A percentile compares a stretch with the other conserved stretches of the same genome.
Evolutionary conservation across 2,113 vertebrate genomes (phyloP).

Genomic region (Microtus richardsoni): DNA sequence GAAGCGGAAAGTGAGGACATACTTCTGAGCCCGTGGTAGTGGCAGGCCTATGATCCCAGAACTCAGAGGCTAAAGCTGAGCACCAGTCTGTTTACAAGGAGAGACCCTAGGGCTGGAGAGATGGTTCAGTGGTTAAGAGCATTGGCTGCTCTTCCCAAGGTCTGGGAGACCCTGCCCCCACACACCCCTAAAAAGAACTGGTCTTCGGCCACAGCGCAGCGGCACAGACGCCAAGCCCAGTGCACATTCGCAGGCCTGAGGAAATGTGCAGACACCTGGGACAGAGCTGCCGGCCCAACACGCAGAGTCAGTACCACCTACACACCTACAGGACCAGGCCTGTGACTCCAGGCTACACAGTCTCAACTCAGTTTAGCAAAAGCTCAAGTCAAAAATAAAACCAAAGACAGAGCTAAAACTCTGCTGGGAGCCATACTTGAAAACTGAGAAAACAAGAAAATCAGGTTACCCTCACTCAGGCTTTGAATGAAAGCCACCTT

Average conservation of each 20-base stretch:
- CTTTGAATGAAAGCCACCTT: conserved; percentile 48
- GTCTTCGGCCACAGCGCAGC: not conserved
- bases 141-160: too few relatives aligned
- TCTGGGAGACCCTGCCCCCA: not conserved
- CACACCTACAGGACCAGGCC: not conserved
- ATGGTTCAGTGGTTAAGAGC: too few relatives aligned
- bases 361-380: not conserved
- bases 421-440: not conserved
- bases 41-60: not conserved
- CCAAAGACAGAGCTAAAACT: not conserved
- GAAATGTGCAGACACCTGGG: not conserved
- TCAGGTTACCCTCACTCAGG: not conserved
- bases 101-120: not conserved
- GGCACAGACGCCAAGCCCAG: not conserved
- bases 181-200: not conserved
- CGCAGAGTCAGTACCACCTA: not conserved
- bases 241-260: not conserved
- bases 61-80: not conserved
- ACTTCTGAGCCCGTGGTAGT: not conserved
- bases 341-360: not conserved
- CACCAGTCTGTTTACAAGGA: not conserved
- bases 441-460: conserved; percentile 36
- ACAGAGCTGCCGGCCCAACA: not conserved
- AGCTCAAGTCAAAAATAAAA: not conserved
- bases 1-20: not conserved